Percentiles rank a stretch among this genome's conserved stretches.
These are phyloP conservation scores for Percina caprodes DNA, from an alignment of 2,113 vertebrate species.

Conservation along the genomic window DNA sequence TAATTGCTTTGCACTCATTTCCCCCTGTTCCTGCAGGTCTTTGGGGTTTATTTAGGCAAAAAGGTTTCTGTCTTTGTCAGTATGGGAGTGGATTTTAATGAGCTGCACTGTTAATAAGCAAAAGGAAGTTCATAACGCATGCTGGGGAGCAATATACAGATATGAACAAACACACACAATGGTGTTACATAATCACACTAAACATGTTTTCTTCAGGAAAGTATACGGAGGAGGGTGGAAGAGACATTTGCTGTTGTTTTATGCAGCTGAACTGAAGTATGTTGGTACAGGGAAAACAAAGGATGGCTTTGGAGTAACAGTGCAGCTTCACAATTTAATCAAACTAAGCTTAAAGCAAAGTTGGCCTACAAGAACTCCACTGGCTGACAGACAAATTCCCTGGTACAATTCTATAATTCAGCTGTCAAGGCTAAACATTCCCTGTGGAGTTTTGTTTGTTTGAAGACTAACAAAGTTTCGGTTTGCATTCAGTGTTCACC, in stretches of 20 bases:
- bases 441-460: too few relatives aligned
- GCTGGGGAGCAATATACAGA: constrained; percentile 4
- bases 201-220: constrained; percentile 30
- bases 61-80: constrained; percentile 40
- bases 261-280: constrained; percentile 10
- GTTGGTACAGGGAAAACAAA: not conserved
- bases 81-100: constrained; percentile 60
- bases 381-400: not conserved
- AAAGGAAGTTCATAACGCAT: constrained; percentile 25
- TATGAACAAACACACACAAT: constrained; percentile 20
- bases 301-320: constrained; percentile 5
- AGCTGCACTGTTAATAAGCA: constrained; percentile 43
- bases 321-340: not conserved
- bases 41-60: constrained; percentile 32
- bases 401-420: not conserved
- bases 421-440: not conserved
- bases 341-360: not conserved
- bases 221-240: constrained; percentile 25
- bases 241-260: constrained; percentile 44
- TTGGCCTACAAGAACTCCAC: not conserved
- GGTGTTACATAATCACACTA: constrained; percentile 52
- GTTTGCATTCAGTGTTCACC: not conserved
- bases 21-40: constrained; percentile 33
- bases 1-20: constrained; percentile 43
- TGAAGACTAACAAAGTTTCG: not conserved